Evolutionary conservation across 2,113 vertebrate species (phyloP).

Genomic region (Pachypanchax playfairii): DNA sequence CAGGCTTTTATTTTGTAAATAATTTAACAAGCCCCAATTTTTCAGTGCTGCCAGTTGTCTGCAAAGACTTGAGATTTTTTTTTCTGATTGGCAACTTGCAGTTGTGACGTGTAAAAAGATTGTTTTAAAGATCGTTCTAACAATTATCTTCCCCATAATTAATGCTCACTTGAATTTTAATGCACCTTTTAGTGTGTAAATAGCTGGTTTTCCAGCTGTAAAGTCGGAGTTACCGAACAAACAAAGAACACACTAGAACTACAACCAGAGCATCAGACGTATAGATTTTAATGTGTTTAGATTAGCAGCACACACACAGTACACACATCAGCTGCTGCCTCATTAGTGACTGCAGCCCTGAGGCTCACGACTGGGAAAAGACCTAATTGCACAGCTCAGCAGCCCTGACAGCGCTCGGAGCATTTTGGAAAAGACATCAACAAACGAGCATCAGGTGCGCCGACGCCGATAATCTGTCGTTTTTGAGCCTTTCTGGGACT

Average conservation of each 20-base stretch:
- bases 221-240: constrained; percentile 19
- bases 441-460: constrained; percentile 64
- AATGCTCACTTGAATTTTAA: constrained; percentile 43
- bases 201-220: constrained; percentile 23
- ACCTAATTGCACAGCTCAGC: constrained; percentile 68
- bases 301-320: constrained; percentile 26
- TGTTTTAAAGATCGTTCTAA: constrained; percentile 28
- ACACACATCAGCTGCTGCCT: constrained; percentile 40
- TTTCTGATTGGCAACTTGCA: no score
- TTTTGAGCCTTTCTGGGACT: constrained; percentile 29
- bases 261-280: constrained; percentile 17
- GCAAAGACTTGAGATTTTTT: not conserved
- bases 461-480: constrained; percentile 25
- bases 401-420: constrained; percentile 60
- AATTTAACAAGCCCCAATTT: constrained; percentile 1
- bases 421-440: constrained; percentile 43
- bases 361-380: constrained; percentile 57
- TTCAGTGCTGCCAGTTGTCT: not conserved
- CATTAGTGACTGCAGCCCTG: constrained; percentile 64
- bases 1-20: no score
- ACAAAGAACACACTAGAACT: constrained; percentile 5
- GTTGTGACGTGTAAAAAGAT: constrained; percentile 48
- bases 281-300: constrained; percentile 39
- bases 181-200: constrained; percentile 17
- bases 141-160: constrained; percentile 57